A percentile compares a stretch with the other conserved stretches of the same genome.
Evolutionary conservation across 2,888 invertebrate species (phyloP).

Genomic region (Caenorhabditis sp.): DNA sequence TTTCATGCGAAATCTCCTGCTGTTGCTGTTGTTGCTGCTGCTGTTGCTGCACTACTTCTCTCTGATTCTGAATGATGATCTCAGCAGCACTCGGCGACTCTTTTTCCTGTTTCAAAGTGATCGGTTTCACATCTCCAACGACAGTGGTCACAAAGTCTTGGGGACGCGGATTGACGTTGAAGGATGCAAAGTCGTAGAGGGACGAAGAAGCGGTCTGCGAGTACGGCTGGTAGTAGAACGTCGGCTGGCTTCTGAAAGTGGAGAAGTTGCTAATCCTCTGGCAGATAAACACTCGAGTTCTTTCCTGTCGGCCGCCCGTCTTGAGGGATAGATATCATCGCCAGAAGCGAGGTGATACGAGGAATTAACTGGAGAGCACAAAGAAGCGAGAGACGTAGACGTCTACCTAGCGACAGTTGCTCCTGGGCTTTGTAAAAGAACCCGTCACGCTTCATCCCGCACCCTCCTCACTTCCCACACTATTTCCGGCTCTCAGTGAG

Average conservation of each 20-base stretch:
- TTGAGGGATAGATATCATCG: slow-evolving; percentile 14
- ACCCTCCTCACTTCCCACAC: neutral
- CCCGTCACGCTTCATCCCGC: slow-evolving; percentile 5
- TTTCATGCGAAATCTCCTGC: neutral
- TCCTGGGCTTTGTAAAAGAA: slow-evolving; percentile 32
- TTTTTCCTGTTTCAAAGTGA: slow-evolving; percentile 42
- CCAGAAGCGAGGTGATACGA: neutral
- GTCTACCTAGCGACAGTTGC: slow-evolving; percentile 12
- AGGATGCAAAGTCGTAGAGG: slow-evolving; percentile 47
- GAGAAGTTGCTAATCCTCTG: slow-evolving; percentile 7
- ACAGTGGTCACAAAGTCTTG: slow-evolving; percentile 47
- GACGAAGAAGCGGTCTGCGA: slow-evolving; percentile 29
- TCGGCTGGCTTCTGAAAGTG: slow-evolving; percentile 36
- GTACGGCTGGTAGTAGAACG: slow-evolving; percentile 59
- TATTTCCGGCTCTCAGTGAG: slow-evolving; percentile 11
- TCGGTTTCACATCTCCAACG: slow-evolving; percentile 23
- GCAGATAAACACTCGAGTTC: no score
- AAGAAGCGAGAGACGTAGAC: neutral
- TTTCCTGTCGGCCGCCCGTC: slow-evolving; percentile 2
- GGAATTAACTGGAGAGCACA: neutral
- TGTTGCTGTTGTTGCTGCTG: slow-evolving; percentile 17
- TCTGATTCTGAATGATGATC: slow-evolving; percentile 7
- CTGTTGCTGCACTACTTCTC: neutral
- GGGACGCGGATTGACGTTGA: slow-evolving; percentile 30
- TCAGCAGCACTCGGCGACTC: slow-evolving; percentile 15